These are phyloP conservation scores for Pheosia gnoma DNA, from an alignment of 2,888 invertebrate genomes.

Conservation along the genomic window DNA sequence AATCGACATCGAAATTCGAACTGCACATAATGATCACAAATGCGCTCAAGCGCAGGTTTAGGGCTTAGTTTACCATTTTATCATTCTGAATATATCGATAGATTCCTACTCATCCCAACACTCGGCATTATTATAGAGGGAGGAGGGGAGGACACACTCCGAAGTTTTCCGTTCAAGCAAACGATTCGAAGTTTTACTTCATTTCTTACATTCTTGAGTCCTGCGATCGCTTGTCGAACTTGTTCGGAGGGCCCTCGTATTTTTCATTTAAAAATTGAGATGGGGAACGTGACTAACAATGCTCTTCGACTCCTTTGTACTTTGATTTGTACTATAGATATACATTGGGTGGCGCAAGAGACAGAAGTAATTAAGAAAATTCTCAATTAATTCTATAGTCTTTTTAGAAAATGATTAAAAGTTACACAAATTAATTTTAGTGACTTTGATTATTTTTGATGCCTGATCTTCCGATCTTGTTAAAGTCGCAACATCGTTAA, in stretches of 20 bases:
- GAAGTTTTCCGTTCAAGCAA: slow-evolving; percentile 34
- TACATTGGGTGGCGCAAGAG: neutral
- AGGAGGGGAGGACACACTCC: slow-evolving; percentile 13
- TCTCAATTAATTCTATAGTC: neutral
- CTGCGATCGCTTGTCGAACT: slow-evolving; percentile 34
- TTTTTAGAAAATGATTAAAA: neutral
- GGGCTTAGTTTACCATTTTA: too few relatives aligned
- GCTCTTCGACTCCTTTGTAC: slow-evolving; percentile 3
- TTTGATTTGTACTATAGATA: neutral
- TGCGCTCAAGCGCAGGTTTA: too few relatives aligned
- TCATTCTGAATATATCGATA: neutral
- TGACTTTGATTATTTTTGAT: neutral
- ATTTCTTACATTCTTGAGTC: slow-evolving; percentile 25
- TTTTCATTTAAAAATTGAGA: slow-evolving; percentile 4
- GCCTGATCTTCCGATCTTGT: too few relatives aligned
- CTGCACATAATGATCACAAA: too few relatives aligned
- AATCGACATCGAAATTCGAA: too few relatives aligned
- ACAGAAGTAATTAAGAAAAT: neutral
- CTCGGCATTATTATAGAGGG: slow-evolving; percentile 26
- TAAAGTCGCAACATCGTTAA: too few relatives aligned
- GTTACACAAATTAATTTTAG: neutral
- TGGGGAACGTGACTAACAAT: slow-evolving; percentile 3
- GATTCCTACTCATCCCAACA: slow-evolving; percentile 13
- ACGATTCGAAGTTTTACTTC: slow-evolving; percentile 19
- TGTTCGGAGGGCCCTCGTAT: slow-evolving; percentile 17